phyloP scores from a whole-genome alignment of 2,888 invertebrate genomes.

The Tuberolachnus salignus region DNA sequence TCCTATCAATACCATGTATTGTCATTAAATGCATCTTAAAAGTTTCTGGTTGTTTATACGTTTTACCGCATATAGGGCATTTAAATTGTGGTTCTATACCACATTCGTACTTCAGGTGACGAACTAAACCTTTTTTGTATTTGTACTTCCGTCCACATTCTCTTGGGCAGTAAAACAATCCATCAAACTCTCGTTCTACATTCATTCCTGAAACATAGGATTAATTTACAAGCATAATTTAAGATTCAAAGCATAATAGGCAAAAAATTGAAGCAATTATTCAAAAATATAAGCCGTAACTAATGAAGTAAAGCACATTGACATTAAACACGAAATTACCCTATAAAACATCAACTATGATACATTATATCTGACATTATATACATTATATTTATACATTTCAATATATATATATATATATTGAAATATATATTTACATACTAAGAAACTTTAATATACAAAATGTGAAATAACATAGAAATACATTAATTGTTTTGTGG shows the following conservation, averaged over 20 bases:
- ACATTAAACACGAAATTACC: neutral
- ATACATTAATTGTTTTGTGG: no score
- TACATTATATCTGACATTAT: no score
- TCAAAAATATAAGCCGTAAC: constrained; percentile 9
- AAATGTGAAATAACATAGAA: no score
- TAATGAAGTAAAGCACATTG: constrained; percentile 18
- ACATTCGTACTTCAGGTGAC: constrained; percentile 69
- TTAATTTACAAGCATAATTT: constrained; percentile 14
- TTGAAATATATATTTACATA: neutral
- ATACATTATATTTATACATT: neutral
- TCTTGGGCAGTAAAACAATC: constrained; percentile 52
- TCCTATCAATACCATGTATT: constrained; percentile 48
- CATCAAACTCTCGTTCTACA: constrained; percentile 24
- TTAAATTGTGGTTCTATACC: constrained; percentile 69
- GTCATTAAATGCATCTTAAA: constrained; percentile 54
- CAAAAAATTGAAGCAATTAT: constrained; percentile 1
- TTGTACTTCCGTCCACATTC: constrained; percentile 57
- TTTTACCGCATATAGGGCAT: constrained; percentile 66
- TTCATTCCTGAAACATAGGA: constrained; percentile 28
- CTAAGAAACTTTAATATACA: neutral
- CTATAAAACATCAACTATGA: neutral
- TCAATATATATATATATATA: neutral
- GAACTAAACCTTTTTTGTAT: constrained; percentile 64
- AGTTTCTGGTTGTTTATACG: constrained; percentile 55
- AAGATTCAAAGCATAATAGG: neutral